Evolutionary conservation across 2,888 invertebrate species (phyloP).

Genomic region (Rhynchonema sp.): DNA sequence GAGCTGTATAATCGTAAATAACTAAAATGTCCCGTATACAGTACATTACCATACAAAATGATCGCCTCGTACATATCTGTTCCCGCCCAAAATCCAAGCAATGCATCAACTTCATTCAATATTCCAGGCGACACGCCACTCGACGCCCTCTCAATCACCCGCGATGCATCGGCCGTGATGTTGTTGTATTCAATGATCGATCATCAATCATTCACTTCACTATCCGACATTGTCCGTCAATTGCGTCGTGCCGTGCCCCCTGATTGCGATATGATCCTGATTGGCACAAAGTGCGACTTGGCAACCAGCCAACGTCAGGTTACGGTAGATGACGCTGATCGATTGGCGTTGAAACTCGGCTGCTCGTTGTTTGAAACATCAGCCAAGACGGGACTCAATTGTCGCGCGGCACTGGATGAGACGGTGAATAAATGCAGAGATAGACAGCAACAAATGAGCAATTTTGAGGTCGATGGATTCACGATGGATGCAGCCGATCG

Average conservation of each 20-base stretch:
- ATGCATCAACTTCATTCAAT: too few species aligned
- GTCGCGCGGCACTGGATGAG: not conserved
- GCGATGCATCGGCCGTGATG: not conserved
- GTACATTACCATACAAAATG: too few species aligned
- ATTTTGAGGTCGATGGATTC: not conserved
- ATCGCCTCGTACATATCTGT: too few species aligned
- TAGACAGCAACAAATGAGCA: too few species aligned
- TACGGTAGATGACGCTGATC: too few species aligned
- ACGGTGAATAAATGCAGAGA: not conserved
- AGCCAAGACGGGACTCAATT: not conserved
- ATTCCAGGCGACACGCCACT: not conserved
- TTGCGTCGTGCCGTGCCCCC: not conserved
- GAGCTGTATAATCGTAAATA: too few species aligned
- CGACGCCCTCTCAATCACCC: not conserved
- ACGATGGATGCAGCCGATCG: too few species aligned
- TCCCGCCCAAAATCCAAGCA: too few species aligned
- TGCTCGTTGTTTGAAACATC: not conserved
- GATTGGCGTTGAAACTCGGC: not conserved
- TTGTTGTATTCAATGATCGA: conserved; percentile 4
- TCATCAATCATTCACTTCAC: not conserved
- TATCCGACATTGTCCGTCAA: not conserved
- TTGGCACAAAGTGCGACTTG: conserved; percentile 9
- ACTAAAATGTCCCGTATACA: too few species aligned
- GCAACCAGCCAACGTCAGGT: not conserved
- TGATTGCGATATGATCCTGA: conserved; percentile 4